Evolutionary conservation across 2,797 vertebrate genomes (phyloP).

Genomic region (Clarias laeviceps): DNA sequence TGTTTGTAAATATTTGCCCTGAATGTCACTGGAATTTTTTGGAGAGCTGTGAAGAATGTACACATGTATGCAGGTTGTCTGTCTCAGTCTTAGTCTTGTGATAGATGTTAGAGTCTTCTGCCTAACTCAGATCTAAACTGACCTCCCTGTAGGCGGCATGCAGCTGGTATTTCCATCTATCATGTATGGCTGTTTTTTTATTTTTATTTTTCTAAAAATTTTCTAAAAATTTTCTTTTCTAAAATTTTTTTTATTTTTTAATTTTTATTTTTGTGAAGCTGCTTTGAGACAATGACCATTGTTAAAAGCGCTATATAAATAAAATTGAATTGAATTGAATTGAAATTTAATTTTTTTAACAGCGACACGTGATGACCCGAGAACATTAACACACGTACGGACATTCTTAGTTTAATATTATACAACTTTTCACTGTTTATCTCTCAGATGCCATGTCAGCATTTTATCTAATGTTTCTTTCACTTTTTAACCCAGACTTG

Average conservation of each 20-base stretch:
- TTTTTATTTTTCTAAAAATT: too few species aligned
- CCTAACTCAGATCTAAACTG: neutral
- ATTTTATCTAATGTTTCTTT: neutral
- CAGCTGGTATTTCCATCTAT: neutral
- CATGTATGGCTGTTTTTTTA: neutral
- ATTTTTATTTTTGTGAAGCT: too few species aligned
- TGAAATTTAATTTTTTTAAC: too few species aligned
- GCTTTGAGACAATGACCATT: too few species aligned
- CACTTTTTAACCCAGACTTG: neutral
- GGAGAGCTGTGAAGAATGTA: neutral
- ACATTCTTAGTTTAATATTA: constrained; percentile 14
- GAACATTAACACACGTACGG: constrained; percentile 13
- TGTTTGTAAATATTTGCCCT: neutral
- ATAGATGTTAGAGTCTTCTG: neutral
- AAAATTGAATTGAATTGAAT: too few species aligned
- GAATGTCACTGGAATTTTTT: neutral
- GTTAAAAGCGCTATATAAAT: too few species aligned
- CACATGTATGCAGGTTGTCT: neutral
- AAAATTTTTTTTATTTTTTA: too few species aligned
- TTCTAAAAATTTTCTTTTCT: too few species aligned
- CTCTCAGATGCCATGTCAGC: neutral
- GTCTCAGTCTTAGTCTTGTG: too few species aligned
- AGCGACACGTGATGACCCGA: neutral
- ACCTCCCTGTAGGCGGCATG: neutral
- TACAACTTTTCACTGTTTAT: neutral